Conservation (phyloP, 2,113 vertebrate species). For the Paratilapia polleni region DNA sequence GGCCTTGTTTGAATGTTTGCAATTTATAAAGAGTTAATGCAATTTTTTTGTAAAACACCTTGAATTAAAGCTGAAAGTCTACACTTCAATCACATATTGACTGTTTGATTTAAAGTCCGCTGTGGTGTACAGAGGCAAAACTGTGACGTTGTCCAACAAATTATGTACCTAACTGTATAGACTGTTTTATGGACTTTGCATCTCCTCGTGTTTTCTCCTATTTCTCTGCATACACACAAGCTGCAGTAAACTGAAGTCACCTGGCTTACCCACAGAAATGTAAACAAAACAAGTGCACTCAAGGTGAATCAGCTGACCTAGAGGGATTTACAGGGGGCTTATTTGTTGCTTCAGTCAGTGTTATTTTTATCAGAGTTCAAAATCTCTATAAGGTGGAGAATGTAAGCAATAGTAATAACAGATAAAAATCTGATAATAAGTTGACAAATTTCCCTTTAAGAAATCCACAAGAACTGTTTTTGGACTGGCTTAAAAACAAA, state of each 20-base stretch:
- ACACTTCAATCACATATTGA: too few species aligned
- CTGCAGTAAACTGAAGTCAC: neutral
- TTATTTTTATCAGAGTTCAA: neutral
- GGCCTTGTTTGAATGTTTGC: too few species aligned
- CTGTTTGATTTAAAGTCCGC: too few species aligned
- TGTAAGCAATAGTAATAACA: neutral
- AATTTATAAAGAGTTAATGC: too few species aligned
- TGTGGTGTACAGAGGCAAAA: too few species aligned
- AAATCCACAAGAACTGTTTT: neutral
- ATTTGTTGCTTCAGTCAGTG: neutral
- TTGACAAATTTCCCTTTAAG: slow-evolving; percentile 6
- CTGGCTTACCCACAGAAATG: neutral
- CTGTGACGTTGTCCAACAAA: too few species aligned
- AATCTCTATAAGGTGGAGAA: neutral
- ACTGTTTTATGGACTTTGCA: too few species aligned
- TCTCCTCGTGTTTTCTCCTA: too few species aligned
- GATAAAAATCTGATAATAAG: neutral
- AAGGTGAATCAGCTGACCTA: neutral
- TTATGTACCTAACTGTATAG: too few species aligned
- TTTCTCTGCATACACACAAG: neutral
- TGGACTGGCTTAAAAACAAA: neutral
- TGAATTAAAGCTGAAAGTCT: too few species aligned
- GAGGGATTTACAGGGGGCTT: neutral
- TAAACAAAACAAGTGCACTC: neutral
- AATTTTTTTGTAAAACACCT: too few species aligned